Evolutionary conservation across 2,888 invertebrate species (phyloP), one percentile per base, ranked within the genome.

Genomic region (Mythimna ferrago): DNA sequence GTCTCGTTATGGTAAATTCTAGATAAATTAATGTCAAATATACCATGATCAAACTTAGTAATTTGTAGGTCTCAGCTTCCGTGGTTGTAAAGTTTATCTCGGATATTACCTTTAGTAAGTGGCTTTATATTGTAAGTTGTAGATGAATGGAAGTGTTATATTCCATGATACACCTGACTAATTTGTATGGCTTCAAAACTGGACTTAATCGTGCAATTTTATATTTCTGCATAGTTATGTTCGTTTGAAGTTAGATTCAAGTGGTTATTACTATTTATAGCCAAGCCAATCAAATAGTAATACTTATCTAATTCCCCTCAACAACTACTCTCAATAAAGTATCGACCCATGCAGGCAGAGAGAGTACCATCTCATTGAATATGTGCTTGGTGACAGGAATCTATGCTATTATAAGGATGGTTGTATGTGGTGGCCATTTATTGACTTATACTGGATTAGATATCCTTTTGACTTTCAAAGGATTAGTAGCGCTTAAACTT

Each of bases 261-360:
- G 32, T 48, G 32, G 38, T 58, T 41, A 60, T 58, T 48, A 63
- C 19, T 71, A 67, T 76, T 60, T 66, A 32, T 32, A 80, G 66
- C 14, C 61, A 63, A 9, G 6, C 32, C 61, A 44, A 73, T 62
- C 66, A 41, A 64, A 67, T 61, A 51, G 41, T 57, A 66, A 57
- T 66, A 69, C 44, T 68, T 54, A 69, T 71, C 57, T 78, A 58
- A 70, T 70, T 62, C 62, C 66, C 53, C 11, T 71, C 64, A 57
- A 73, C 48, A 64, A 60, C n/a, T 16, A 62, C 76, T 69, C 60
- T 65, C 41, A 73, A 61, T 51, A 57, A 60, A 77, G 70, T 77
- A 77, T 77, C 65, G 73, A 78, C 68, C 65, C 64, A 62, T 68
- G 58, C 53, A 53, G 70, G 38, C 58, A 38, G 35, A 68, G 57